phyloP scores from a whole-genome alignment of 2,888 invertebrate genomes.

The Aleiodes alternator region DNA sequence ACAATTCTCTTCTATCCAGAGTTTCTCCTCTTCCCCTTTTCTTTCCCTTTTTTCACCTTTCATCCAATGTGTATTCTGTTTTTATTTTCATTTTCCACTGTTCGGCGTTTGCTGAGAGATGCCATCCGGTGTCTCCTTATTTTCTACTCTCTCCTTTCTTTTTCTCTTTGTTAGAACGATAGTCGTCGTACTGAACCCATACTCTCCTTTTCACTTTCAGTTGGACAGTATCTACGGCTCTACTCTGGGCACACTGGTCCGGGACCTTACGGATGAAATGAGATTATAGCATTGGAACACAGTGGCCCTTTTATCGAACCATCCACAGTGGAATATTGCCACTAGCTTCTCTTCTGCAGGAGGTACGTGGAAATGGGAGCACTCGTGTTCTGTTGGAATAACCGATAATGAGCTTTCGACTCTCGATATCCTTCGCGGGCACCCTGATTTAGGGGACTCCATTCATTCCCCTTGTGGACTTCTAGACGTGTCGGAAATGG shows the following conservation, averaged over 20 bases:
- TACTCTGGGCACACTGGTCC: conserved; percentile 19
- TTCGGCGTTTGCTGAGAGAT: too few species aligned
- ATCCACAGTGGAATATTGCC: conserved; percentile 4
- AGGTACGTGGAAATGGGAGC: conserved; percentile 8
- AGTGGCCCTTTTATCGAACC: conserved; percentile 43
- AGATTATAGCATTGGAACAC: conserved; percentile 42
- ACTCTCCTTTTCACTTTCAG: neutral
- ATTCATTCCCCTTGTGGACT: conserved; percentile 5
- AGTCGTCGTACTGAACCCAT: neutral
- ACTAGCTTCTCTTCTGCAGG: neutral
- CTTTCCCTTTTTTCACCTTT: conserved; percentile 5
- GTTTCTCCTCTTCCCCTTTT: conserved; percentile 1
- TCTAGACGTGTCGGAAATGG: conserved; percentile 29
- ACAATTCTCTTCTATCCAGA: neutral
- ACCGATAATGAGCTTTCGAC: conserved; percentile 49
- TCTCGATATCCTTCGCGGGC: conserved; percentile 15
- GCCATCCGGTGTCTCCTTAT: neutral
- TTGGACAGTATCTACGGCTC: conserved; percentile 5
- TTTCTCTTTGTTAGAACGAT: conserved; percentile 5
- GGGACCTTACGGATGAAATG: conserved; percentile 41
- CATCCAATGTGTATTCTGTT: conserved; percentile 1
- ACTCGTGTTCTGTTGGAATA: conserved; percentile 35
- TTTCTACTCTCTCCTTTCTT: conserved; percentile 11
- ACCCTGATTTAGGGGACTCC: conserved; percentile 35
- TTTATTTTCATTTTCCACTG: conserved; percentile 4